Evolutionary conservation across 2,113 vertebrate genomes (phyloP).

Genomic region (Aptenodytes patagonicus): DNA sequence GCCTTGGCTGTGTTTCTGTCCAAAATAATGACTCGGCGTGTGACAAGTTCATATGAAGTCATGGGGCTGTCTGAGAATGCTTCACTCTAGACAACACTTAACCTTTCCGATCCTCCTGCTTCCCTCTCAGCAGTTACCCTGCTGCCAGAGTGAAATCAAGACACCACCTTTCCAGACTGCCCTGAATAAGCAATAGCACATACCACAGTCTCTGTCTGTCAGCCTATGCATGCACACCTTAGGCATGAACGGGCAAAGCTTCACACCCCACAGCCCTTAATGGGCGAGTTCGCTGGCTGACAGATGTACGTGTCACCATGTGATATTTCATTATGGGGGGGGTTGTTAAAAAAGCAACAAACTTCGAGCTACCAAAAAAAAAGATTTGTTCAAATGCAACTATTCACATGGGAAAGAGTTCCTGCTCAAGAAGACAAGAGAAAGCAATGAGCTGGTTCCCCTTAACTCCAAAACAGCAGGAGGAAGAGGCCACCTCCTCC

Average conservation of each 20-base stretch:
- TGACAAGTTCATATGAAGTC: slow-evolving; percentile 30
- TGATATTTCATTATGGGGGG: neutral
- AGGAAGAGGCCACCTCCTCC: neutral
- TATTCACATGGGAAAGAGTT: neutral
- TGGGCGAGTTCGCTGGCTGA: neutral
- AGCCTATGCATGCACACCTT: neutral
- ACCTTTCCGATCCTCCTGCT: neutral
- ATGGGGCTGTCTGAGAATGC: slow-evolving; percentile 39
- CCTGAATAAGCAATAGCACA: neutral
- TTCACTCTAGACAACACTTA: neutral
- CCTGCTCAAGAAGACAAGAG: neutral
- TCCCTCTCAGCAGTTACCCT: neutral
- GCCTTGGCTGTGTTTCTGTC: neutral
- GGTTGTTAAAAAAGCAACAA: neutral
- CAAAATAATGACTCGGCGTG: slow-evolving; percentile 7
- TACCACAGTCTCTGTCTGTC: neutral
- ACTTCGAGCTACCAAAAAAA: neutral
- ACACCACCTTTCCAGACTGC: neutral
- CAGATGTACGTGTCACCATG: neutral
- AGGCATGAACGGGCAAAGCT: slow-evolving; percentile 24
- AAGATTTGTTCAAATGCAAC: neutral
- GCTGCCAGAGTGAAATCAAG: neutral
- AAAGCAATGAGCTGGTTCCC: neutral
- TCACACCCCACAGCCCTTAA: neutral
- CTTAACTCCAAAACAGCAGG: neutral